Evolutionary conservation across 2,797 vertebrate genomes (phyloP).

Genomic region (Galagoides demidoff): DNA sequence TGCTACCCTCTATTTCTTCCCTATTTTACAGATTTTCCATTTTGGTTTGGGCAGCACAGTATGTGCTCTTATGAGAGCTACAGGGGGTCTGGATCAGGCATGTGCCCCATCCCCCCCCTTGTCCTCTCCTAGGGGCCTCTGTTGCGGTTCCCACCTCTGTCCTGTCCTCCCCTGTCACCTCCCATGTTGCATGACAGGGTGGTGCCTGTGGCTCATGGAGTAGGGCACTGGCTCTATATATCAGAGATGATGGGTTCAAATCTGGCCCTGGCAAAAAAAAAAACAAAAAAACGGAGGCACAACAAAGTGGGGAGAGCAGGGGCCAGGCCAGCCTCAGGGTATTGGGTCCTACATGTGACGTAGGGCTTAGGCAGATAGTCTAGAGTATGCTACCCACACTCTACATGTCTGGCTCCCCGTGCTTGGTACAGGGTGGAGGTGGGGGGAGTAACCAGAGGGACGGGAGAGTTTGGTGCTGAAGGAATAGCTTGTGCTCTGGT

Average conservation of each 20-base stretch:
- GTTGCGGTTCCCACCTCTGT: neutral
- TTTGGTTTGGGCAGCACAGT: constrained; percentile 47
- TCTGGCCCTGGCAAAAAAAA: too few species aligned
- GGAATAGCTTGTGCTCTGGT: neutral
- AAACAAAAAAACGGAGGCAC: neutral
- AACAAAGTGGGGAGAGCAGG: neutral
- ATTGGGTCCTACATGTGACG: neutral
- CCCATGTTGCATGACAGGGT: accelerated
- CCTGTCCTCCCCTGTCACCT: neutral
- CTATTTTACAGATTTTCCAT: constrained; percentile 49
- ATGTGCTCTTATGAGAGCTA: constrained; percentile 20
- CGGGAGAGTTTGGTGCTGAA: neutral
- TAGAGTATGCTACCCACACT: too few species aligned
- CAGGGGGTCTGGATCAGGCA: neutral
- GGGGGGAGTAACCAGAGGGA: neutral
- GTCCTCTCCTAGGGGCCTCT: neutral
- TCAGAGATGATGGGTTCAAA: too few species aligned
- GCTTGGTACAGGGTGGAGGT: neutral
- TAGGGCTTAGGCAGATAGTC: neutral
- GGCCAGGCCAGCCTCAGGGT: neutral
- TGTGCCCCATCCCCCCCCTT: neutral
- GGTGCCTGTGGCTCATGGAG: too few species aligned
- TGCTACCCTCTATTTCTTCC: neutral
- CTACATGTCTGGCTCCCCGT: neutral
- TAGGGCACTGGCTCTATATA: too few species aligned